Conservation (phyloP, 1,140 invertebrate species). For the Artemia franciscana region DNA sequence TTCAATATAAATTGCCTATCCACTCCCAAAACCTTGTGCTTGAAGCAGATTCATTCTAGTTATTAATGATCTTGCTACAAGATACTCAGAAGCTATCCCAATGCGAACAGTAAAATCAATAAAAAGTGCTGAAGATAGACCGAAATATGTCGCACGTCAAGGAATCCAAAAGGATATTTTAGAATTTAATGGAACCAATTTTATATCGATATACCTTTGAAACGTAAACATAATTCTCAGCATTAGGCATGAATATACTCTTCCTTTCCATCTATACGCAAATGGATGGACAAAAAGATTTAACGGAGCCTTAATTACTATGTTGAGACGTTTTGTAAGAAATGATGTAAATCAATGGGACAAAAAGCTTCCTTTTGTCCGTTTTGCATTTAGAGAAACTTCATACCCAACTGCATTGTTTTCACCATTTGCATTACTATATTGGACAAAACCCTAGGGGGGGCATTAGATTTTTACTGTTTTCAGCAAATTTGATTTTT, state of each 20-base stretch:
- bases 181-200: constrained; percentile 13
- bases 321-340: constrained; percentile 6
- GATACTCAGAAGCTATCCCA: background rate
- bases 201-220: constrained; percentile 8
- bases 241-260: constrained; percentile 6
- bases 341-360: constrained; percentile 4
- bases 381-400: constrained; percentile 7
- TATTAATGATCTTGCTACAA: background rate
- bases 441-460: background rate
- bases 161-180: constrained; percentile 12
- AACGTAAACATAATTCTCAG: constrained; percentile 1
- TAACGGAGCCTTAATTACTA: constrained; percentile 4
- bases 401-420: background rate
- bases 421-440: background rate
- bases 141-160: constrained; percentile 10
- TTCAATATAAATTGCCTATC: background rate
- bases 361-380: background rate
- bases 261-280: constrained; percentile 5
- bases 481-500: too few species aligned
- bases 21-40: background rate
- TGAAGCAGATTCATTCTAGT: background rate
- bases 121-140: background rate
- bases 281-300: constrained; percentile 8
- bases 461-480: too few species aligned
- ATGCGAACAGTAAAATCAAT: background rate